These are phyloP conservation scores for Poeciliopsis gracilis DNA, from an alignment of 2,797 vertebrate genomes.

Conservation along the genomic window DNA sequence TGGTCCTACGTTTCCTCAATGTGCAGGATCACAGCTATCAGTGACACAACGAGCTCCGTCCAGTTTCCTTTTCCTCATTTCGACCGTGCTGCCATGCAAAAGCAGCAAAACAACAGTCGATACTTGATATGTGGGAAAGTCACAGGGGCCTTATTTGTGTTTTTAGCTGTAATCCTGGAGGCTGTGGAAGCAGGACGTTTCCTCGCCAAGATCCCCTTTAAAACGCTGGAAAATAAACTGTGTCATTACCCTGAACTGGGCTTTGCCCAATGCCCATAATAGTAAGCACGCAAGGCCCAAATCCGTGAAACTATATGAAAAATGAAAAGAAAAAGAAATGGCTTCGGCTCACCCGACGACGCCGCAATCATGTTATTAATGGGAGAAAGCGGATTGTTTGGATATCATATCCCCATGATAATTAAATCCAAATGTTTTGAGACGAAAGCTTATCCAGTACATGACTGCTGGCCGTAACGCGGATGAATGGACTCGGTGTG, in stretches of 20 bases:
- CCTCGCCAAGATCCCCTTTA: conserved; percentile 44
- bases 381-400: conserved; percentile 79
- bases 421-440: conserved; percentile 83
- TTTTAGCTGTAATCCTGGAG: conserved; percentile 27
- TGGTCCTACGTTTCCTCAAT: conserved; percentile 48
- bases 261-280: conserved; percentile 67
- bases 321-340: conserved; percentile 36
- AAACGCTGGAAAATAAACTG: conserved; percentile 64
- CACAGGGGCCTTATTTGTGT: conserved; percentile 53
- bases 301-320: conserved; percentile 68
- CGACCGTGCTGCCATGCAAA: conserved; percentile 19
- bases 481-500: conserved; percentile 76
- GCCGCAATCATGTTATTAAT: conserved; percentile 78
- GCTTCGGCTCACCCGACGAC: conserved; percentile 58
- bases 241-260: conserved; percentile 64
- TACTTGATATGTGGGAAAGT: conserved; percentile 42
- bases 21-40: conserved; percentile 55
- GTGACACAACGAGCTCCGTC: conserved; percentile 38
- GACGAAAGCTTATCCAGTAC: conserved; percentile 77
- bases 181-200: conserved; percentile 44
- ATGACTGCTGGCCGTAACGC: conserved; percentile 71
- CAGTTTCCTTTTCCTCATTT: conserved; percentile 48
- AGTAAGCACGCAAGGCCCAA: conserved; percentile 66
- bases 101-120: conserved; percentile 4
- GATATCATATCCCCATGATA: conserved; percentile 81